Evolutionary conservation across 2,113 vertebrate species (phyloP).

Genomic region (Entosphenus tridentatus): DNA sequence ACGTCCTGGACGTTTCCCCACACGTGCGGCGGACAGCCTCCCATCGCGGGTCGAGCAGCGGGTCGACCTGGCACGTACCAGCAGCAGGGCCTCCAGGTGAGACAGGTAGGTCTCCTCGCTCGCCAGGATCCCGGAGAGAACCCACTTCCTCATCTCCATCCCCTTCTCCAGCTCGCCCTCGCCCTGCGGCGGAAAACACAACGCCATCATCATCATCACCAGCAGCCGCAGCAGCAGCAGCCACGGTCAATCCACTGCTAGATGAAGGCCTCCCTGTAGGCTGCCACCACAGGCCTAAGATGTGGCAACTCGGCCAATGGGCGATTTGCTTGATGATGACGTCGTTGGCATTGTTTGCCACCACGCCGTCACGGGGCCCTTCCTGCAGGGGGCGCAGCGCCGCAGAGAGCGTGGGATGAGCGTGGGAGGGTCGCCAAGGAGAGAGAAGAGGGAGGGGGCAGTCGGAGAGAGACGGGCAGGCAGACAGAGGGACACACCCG

Average conservation of each 20-base stretch:
- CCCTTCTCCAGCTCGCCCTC: conserved; percentile 53
- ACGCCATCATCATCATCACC: too few species aligned
- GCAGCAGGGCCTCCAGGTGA: conserved; percentile 68
- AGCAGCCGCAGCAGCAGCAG: too few species aligned
- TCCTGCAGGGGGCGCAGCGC: too few species aligned
- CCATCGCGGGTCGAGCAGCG: not conserved
- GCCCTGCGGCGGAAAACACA: conserved; percentile 23
- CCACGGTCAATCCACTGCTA: too few species aligned
- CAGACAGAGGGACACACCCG: not conserved
- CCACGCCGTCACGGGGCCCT: too few species aligned
- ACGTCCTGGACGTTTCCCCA: not conserved
- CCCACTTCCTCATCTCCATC: conserved; percentile 87
- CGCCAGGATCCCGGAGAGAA: conserved; percentile 77
- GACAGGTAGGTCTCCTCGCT: conserved; percentile 98
- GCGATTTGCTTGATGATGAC: too few species aligned
- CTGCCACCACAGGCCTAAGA: too few species aligned
- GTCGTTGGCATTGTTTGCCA: too few species aligned
- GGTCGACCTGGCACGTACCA: conserved; percentile 30
- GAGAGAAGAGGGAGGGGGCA: conserved; percentile 3
- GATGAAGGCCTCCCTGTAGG: too few species aligned
- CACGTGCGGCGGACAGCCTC: not conserved
- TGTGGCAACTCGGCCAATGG: too few species aligned
- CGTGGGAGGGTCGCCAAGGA: not conserved
- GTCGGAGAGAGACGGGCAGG: not conserved
- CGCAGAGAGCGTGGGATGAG: not conserved